Evolutionary conservation across 2,797 vertebrate species (phyloP), one percentile per base, ranked within the genome.

Genomic region (Chrosomus eos): DNA sequence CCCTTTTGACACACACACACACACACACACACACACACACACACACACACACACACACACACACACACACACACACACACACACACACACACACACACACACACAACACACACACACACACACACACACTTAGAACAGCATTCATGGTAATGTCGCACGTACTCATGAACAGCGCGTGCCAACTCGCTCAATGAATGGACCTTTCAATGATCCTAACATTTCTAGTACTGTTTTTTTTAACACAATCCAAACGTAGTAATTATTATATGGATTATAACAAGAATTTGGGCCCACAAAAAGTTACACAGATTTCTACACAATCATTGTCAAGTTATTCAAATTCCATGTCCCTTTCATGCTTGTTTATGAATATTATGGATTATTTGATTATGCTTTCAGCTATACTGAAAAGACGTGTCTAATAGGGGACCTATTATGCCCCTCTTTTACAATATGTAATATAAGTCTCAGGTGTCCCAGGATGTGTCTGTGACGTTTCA

Each of bases 141-240:
- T 89, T 85, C 84, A 53, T 85, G 86, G 81, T 70, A 74, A 86
- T 66, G 83, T 66, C 51, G 81, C 92, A 91, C 74, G 86, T 93
- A 92, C 86, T 75, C 36, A 31, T 64, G 72, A 86, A 62, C 16
- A 16, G 10, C 19, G 28, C 31, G 71, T 80, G 85, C 86, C 89
- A 88, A 91, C 38, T 89, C 83, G 87, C 58, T 86, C 72, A 28
- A 71, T 79, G 48, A 90, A 78, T 55, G 48, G 48, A 85, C 66
- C 60, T 66, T 75, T 89, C 84, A 87, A 74, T 70, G 90, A 91
- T 84, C 48, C 26, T 7, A 7, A 36, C 31, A 36, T 53, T 81
- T 71, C 19, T n/a, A 38, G 77, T 80, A 80, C 19, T 11, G 0
- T 14, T 75, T 75, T 67, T 62, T 60, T n/a, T 9, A 53, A 45